Evolutionary conservation across 2,797 vertebrate species (phyloP).

Genomic region (Sebastes cheni): DNA sequence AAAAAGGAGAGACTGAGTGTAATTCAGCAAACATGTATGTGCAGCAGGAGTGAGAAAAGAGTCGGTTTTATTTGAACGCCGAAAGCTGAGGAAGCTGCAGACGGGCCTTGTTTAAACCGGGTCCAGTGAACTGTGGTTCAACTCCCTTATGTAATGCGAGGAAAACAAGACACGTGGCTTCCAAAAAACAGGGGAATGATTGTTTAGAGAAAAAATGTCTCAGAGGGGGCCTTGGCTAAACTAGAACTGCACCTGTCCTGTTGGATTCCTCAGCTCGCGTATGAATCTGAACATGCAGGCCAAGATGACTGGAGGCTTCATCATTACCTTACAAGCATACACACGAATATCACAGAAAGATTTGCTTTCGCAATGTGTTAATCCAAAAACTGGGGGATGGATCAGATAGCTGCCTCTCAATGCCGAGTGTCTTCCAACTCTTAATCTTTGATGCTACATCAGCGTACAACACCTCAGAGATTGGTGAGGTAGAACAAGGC

Average conservation of each 20-base stretch:
- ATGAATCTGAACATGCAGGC: slow-evolving; percentile 24
- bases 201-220: slow-evolving; percentile 55
- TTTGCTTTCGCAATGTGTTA: slow-evolving; percentile 15
- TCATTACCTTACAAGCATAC: not conserved
- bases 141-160: slow-evolving; percentile 67
- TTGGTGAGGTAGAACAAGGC: not conserved
- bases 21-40: slow-evolving; percentile 31
- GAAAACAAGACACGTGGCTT: slow-evolving; percentile 73
- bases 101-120: slow-evolving; percentile 34
- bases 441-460: slow-evolving; percentile 19
- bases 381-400: slow-evolving; percentile 17
- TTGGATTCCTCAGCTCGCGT: slow-evolving; percentile 38
- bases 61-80: slow-evolving; percentile 23
- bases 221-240: slow-evolving; percentile 41
- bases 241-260: slow-evolving; percentile 57
- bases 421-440: not conserved
- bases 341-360: slow-evolving; percentile 4
- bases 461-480: not conserved
- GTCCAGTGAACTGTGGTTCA: slow-evolving; percentile 59
- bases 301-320: slow-evolving; percentile 25
- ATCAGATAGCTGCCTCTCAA: slow-evolving; percentile 20
- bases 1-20: slow-evolving; percentile 7
- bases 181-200: slow-evolving; percentile 58
- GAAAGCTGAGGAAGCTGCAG: slow-evolving; percentile 26
- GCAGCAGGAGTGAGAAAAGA: slow-evolving; percentile 5